Percentiles rank a stretch among this genome's conserved stretches.
phyloP scores from a whole-genome alignment of 2,113 vertebrate genomes.

The Paramormyrops kingsleyae region DNA sequence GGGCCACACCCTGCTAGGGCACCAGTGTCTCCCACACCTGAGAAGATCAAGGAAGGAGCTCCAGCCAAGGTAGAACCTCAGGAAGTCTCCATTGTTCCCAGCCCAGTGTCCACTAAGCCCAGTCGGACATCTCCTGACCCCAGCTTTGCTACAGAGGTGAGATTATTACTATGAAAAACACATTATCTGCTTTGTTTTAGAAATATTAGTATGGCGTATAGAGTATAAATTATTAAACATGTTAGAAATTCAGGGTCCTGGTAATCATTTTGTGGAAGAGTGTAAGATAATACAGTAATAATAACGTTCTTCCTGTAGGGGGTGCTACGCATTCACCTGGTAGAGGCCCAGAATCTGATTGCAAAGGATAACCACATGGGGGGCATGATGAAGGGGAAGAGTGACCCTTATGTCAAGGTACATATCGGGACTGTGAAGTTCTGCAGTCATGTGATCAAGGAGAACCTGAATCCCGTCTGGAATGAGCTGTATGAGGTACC shows the following conservation, averaged over 20 bases:
- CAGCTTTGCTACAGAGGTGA: constrained; percentile 58
- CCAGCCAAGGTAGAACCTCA: constrained; percentile 19
- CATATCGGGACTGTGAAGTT: constrained; percentile 71
- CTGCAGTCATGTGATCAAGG: constrained; percentile 69
- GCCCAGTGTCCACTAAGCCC: constrained; percentile 35
- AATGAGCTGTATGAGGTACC: constrained; percentile 84
- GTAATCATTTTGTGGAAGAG: too few relatives aligned
- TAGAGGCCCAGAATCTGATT: constrained; percentile 78
- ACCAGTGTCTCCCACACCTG: constrained; percentile 36
- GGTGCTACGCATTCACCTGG: constrained; percentile 76
- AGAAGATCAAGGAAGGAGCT: constrained; percentile 25
- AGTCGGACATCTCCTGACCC: constrained; percentile 39
- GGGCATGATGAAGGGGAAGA: constrained; percentile 75
- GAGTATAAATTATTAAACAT: too few relatives aligned
- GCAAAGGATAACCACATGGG: constrained; percentile 83
- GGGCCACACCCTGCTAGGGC: constrained; percentile 42
- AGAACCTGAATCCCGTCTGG: constrained; percentile 81
- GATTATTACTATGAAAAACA: not conserved
- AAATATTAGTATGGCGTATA: too few relatives aligned
- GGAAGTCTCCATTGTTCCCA: not conserved
- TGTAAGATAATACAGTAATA: not conserved
- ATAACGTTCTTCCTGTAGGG: constrained; percentile 53
- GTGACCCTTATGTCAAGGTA: constrained; percentile 78
- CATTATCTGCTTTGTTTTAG: too few relatives aligned
- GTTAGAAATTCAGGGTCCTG: too few relatives aligned